These are phyloP conservation scores for Enteromius trimaculatus DNA, from an alignment of 2,797 vertebrate species.

Conservation along the genomic window DNA sequence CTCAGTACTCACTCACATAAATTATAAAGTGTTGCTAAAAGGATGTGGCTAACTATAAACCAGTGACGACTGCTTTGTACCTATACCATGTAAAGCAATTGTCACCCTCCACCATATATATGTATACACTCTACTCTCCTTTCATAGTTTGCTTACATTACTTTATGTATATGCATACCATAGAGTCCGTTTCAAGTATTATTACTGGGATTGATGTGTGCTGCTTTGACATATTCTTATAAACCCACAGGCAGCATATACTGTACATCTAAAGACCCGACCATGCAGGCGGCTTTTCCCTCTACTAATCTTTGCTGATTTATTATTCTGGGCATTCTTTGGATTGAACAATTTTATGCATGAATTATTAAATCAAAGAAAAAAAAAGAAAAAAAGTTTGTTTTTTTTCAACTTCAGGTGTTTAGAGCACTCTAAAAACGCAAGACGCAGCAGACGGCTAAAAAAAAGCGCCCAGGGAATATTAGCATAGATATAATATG, in stretches of 20 bases:
- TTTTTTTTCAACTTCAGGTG: too few species aligned
- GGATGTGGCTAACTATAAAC: background rate
- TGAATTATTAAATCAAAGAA: constrained; percentile 27
- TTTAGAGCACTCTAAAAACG: too few species aligned
- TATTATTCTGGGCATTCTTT: constrained; percentile 31
- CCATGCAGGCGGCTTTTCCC: constrained; percentile 2
- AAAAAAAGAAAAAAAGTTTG: too few species aligned
- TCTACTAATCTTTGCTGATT: constrained; percentile 8
- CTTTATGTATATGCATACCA: constrained; percentile 20
- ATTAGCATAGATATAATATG: too few species aligned
- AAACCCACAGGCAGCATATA: constrained; percentile 22
- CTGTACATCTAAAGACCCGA: constrained; percentile 3
- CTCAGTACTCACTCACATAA: constrained; percentile 4
- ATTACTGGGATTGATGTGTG: constrained; percentile 17
- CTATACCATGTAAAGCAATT: too few species aligned
- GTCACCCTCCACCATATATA: too few species aligned
- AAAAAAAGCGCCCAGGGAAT: too few species aligned
- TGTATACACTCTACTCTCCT: background rate
- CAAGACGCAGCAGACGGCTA: too few species aligned
- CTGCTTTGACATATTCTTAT: constrained; percentile 26
- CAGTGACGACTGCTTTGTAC: background rate
- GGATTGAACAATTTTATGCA: constrained; percentile 7
- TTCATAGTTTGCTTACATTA: background rate
- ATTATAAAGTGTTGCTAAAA: constrained; percentile 4
- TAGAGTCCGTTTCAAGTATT: background rate